Conservation (phyloP, 2,797 vertebrate genomes). For the Chanos chanos region DNA sequence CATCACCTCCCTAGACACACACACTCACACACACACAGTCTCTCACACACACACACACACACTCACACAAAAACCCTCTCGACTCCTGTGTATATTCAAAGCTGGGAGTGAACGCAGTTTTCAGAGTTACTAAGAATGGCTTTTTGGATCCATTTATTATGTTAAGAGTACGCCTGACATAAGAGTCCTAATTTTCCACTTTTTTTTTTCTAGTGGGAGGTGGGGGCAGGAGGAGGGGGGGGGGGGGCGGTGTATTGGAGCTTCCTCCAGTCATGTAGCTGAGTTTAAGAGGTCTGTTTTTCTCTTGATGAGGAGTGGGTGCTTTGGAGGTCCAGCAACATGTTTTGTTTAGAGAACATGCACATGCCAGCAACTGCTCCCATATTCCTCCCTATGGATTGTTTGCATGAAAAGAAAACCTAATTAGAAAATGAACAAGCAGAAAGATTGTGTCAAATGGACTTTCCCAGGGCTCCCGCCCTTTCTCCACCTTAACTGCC, state of each 20-base stretch:
- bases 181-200: slow-evolving; percentile 38
- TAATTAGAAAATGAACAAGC: slow-evolving; percentile 48
- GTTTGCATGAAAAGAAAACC: slow-evolving; percentile 53
- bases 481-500: slow-evolving; percentile 17
- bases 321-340: slow-evolving; percentile 40
- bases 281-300: slow-evolving; percentile 32
- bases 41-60: background rate
- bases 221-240: too few species aligned
- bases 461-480: slow-evolving; percentile 4
- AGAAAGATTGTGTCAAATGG: slow-evolving; percentile 33
- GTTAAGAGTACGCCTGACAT: slow-evolving; percentile 31
- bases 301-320: slow-evolving; percentile 37
- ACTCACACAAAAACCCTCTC: background rate
- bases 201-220: slow-evolving; percentile 41
- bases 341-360: slow-evolving; percentile 36
- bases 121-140: slow-evolving; percentile 29
- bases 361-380: slow-evolving; percentile 23
- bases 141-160: slow-evolving; percentile 41
- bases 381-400: slow-evolving; percentile 39
- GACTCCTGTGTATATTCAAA: too few species aligned
- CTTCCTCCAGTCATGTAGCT: slow-evolving; percentile 30
- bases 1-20: too few species aligned
- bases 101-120: slow-evolving; percentile 8
- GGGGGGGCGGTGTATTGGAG: too few species aligned
- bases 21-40: slow-evolving; percentile 10